A percentile compares a stretch with the other conserved stretches of the same genome.
These are phyloP conservation scores for Ameiurus melas DNA, from an alignment of 2,113 vertebrate genomes.

Conservation along the genomic window DNA sequence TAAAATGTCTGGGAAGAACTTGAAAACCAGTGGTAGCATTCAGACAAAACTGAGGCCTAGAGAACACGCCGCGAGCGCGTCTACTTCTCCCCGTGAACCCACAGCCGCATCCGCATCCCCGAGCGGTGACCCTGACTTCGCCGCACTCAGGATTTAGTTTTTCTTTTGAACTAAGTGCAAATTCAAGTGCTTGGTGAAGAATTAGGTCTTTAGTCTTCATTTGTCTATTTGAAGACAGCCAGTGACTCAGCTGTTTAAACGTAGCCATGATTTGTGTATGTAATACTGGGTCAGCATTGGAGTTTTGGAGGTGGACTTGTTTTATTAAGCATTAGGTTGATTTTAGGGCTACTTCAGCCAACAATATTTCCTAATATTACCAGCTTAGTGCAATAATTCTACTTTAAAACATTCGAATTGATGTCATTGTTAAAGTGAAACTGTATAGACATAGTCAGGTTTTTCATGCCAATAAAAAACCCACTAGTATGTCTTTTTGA, in stretches of 20 bases:
- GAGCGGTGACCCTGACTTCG: too few relatives aligned
- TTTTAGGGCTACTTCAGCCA: neutral
- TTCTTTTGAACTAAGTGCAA: neutral
- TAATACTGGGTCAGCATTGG: neutral
- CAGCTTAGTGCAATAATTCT: neutral
- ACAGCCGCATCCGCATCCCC: too few relatives aligned
- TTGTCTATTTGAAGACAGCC: neutral
- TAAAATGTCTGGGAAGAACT: too few relatives aligned
- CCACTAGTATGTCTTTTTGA: neutral
- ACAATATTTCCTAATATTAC: neutral
- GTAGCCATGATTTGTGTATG: neutral
- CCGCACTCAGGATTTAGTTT: too few relatives aligned
- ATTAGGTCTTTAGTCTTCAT: neutral
- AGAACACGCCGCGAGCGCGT: too few relatives aligned
- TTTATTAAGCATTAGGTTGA: neutral
- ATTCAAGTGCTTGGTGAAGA: neutral
- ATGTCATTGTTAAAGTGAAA: neutral
- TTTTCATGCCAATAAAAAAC: constrained; percentile 1
- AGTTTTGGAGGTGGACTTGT: neutral
- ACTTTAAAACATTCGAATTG: neutral
- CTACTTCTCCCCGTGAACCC: too few relatives aligned
- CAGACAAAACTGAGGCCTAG: too few relatives aligned
- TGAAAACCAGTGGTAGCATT: too few relatives aligned
- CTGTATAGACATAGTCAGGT: neutral
- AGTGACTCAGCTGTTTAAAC: neutral